phyloP scores from a whole-genome alignment of 2,797 vertebrate species.

The Poeciliopsis paucimaculata region DNA sequence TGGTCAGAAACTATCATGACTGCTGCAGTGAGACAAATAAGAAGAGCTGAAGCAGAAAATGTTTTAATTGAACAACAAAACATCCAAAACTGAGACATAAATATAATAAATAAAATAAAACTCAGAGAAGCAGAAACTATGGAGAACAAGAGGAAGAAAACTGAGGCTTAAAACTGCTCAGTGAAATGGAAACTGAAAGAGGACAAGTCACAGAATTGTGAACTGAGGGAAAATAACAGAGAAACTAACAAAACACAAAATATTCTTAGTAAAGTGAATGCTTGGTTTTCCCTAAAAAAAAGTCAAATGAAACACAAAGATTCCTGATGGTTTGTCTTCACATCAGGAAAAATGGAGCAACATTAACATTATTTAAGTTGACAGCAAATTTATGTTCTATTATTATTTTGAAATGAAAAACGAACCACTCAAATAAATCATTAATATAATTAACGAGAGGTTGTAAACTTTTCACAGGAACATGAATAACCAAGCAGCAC shows the following conservation, averaged over 20 bases:
- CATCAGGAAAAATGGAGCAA: not conserved
- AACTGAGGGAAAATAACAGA: not conserved
- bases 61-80: not conserved
- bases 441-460: not conserved
- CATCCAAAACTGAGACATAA: not conserved
- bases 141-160: not conserved
- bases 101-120: not conserved
- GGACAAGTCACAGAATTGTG: not conserved
- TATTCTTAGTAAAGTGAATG: not conserved
- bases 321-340: not conserved
- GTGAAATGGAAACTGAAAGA: not conserved
- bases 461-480: conserved; percentile 6
- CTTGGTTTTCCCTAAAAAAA: not conserved
- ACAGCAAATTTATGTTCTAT: not conserved
- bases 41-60: not conserved
- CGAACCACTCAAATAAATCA: not conserved
- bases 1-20: not conserved
- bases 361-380: not conserved
- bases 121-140: not conserved
- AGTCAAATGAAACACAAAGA: not conserved
- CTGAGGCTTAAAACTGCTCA: not conserved
- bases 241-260: not conserved
- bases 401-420: not conserved
- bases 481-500: not conserved
- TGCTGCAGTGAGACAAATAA: not conserved